A percentile compares a stretch with the other conserved stretches of the same genome.
These are phyloP conservation scores for Laticauda colubrina DNA, from an alignment of 2,113 vertebrate genomes.

Conservation along the genomic window DNA sequence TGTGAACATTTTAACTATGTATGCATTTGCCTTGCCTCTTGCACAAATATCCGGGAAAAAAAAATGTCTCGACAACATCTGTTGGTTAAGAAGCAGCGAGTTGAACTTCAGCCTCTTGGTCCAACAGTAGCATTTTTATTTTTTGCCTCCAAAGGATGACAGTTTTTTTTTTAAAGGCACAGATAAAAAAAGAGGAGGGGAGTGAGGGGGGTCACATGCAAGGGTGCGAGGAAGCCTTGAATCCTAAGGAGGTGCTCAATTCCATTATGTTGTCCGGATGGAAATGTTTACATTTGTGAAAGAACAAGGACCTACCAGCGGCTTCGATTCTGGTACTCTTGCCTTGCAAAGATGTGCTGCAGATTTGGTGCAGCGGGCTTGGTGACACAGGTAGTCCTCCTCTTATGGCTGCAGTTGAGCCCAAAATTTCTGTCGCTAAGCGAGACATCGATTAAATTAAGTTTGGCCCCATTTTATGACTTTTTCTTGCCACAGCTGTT, in stretches of 20 bases:
- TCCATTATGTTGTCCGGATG: slow-evolving; percentile 66
- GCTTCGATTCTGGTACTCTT: slow-evolving; percentile 57
- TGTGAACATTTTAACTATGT: slow-evolving; percentile 88
- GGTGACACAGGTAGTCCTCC: not conserved
- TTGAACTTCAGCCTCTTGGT: slow-evolving; percentile 74
- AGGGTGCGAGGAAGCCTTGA: slow-evolving; percentile 33
- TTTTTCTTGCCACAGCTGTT: not conserved
- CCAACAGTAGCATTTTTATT: slow-evolving; percentile 75
- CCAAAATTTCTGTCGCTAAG: not conserved
- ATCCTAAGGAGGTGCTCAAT: slow-evolving; percentile 67
- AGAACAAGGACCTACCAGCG: slow-evolving; percentile 60
- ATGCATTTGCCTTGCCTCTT: slow-evolving; percentile 83
- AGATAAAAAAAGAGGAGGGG: slow-evolving; percentile 54
- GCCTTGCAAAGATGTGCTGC: slow-evolving; percentile 56
- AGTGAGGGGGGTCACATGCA: slow-evolving; percentile 27
- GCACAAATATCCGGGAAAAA: slow-evolving; percentile 75
- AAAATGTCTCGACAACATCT: slow-evolving; percentile 68
- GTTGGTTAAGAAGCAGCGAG: slow-evolving; percentile 73
- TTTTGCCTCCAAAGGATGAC: slow-evolving; percentile 59
- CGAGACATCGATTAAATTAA: not conserved
- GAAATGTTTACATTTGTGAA: slow-evolving; percentile 75
- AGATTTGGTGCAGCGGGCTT: slow-evolving; percentile 36
- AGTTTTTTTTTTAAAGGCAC: slow-evolving; percentile 60
- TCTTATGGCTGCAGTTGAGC: not conserved
- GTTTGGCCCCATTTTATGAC: not conserved